Evolutionary conservation across 2,888 invertebrate genomes (phyloP).

Genomic region (Heliothis peltigera): DNA sequence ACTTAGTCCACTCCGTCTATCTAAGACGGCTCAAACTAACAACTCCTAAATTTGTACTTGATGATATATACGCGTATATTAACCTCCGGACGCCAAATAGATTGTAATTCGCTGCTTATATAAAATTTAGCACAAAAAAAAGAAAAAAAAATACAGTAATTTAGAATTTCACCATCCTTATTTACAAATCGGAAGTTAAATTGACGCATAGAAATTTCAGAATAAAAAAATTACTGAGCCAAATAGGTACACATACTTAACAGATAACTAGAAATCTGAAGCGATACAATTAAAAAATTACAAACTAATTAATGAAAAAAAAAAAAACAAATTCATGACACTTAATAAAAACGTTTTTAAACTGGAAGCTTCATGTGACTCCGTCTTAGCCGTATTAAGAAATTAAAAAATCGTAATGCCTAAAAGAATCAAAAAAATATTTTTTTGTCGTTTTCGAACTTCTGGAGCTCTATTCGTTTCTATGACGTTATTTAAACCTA

Average conservation of each 20-base stretch:
- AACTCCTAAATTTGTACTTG: conserved; percentile 87
- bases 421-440: conserved; percentile 71
- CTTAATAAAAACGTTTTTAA: conserved; percentile 74
- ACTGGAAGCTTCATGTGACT: conserved; percentile 86
- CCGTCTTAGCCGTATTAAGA: conserved; percentile 76
- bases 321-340: conserved; percentile 83
- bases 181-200: conserved; percentile 77
- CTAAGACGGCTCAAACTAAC: conserved; percentile 71
- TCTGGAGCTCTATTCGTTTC: conserved; percentile 75
- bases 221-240: conserved; percentile 72
- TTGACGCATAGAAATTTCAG: conserved; percentile 65
- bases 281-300: conserved; percentile 83
- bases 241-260: conserved; percentile 71
- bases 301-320: conserved; percentile 83
- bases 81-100: conserved; percentile 81
- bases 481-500: conserved; percentile 86
- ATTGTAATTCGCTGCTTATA: conserved; percentile 76
- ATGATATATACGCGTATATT: conserved; percentile 78
- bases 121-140: conserved; percentile 62
- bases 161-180: conserved; percentile 75
- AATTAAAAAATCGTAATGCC: conserved; percentile 73
- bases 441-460: conserved; percentile 67
- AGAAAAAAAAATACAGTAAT: conserved; percentile 60
- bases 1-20: conserved; percentile 72
- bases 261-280: conserved; percentile 75